Evolutionary conservation across 2,888 invertebrate genomes (phyloP).

Genomic region (Chloromyia formosa): DNA sequence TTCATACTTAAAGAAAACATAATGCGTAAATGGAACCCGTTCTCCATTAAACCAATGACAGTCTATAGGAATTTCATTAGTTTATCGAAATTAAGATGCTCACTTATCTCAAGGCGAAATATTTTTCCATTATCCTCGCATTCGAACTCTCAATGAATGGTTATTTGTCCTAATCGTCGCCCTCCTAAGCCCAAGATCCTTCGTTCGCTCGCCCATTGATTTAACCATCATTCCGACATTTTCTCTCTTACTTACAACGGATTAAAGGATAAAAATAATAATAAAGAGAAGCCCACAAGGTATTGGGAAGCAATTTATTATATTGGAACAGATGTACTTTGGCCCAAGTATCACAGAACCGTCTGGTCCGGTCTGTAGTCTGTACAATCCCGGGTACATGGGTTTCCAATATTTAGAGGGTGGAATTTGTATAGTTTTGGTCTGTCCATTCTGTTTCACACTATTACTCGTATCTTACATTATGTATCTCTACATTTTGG

Average conservation of each 20-base stretch:
- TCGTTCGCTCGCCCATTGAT: neutral
- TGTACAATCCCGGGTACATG: neutral
- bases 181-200: neutral
- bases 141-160: conserved; percentile 8
- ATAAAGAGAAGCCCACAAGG: conserved; percentile 47
- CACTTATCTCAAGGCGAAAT: conserved; percentile 45
- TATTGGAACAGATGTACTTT: conserved; percentile 46
- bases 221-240: conserved; percentile 12
- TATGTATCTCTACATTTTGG: neutral
- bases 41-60: no score
- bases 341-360: conserved; percentile 10
- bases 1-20: no score
- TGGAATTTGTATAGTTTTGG: conserved; percentile 7
- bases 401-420: conserved; percentile 13
- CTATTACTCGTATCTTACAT: conserved; percentile 2
- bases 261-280: conserved; percentile 48
- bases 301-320: conserved; percentile 48
- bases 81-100: conserved; percentile 48
- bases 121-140: conserved; percentile 38
- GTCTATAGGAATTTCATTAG: conserved; percentile 46
- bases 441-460: conserved; percentile 15
- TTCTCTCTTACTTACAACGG: conserved; percentile 25
- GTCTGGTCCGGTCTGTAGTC: neutral
- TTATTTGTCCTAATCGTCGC: conserved; percentile 15
- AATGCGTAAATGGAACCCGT: no score